phyloP scores from a whole-genome alignment of 2,113 vertebrate genomes.

The Cryptotis parvus region DNA sequence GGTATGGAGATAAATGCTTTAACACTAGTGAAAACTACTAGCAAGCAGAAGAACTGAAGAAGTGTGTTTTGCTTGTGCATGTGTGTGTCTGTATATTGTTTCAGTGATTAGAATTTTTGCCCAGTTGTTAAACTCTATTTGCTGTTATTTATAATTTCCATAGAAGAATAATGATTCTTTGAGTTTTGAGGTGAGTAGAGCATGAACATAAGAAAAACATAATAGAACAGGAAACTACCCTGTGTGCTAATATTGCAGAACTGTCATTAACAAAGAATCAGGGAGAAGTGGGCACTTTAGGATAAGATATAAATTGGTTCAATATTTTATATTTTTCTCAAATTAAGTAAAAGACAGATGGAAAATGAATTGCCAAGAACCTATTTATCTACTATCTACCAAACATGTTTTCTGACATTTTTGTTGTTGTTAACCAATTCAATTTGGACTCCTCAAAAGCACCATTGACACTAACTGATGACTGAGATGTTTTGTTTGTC shows the following conservation, averaged over 20 bases:
- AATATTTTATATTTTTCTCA: too few relatives aligned
- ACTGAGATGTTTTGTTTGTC: too few relatives aligned
- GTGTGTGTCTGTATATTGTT: background rate
- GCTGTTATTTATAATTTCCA: conserved; percentile 5
- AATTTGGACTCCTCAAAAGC: too few relatives aligned
- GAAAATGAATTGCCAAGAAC: background rate
- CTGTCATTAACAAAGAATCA: background rate
- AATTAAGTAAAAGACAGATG: too few relatives aligned
- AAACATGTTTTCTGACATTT: background rate
- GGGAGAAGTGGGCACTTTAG: fast-evolving
- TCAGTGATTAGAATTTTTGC: background rate
- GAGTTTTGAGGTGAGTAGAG: background rate
- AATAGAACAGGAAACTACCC: background rate
- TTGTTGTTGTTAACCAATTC: background rate
- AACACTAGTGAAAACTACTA: background rate
- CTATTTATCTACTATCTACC: background rate
- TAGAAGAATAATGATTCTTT: background rate
- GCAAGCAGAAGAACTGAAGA: fast-evolving
- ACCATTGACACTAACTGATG: too few relatives aligned
- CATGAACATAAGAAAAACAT: background rate
- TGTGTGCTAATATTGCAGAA: background rate
- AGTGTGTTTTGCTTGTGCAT: too few relatives aligned
- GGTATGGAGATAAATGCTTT: background rate
- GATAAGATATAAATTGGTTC: too few relatives aligned
- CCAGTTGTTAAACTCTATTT: background rate